phyloP scores from a whole-genome alignment of 2,888 invertebrate species.

The Sisyra terminalis region DNA sequence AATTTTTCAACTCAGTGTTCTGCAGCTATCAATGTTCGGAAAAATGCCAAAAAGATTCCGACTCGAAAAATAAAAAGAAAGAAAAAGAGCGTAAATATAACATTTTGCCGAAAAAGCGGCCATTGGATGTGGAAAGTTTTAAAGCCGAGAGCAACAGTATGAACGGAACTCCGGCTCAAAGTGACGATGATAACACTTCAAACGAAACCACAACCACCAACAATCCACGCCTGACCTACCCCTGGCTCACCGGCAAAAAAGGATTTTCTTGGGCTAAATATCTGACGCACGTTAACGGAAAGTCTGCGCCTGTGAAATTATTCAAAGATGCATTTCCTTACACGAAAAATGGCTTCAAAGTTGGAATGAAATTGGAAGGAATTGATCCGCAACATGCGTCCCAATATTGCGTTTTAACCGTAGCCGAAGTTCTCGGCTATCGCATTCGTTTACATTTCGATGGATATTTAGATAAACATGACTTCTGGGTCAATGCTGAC shows the following conservation, averaged over 20 bases:
- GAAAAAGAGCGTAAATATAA: constrained; percentile 12
- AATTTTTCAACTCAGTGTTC: constrained; percentile 64
- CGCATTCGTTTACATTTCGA: constrained; percentile 81
- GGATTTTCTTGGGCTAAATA: constrained; percentile 68
- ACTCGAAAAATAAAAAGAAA: constrained; percentile 15
- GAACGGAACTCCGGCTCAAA: constrained; percentile 12
- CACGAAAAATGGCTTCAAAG: constrained; percentile 56
- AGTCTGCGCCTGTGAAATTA: constrained; percentile 57
- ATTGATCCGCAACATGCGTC: constrained; percentile 86
- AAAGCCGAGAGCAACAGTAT: constrained; percentile 18
- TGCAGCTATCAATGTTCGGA: constrained; percentile 56
- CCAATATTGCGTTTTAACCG: constrained; percentile 73
- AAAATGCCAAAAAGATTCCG: constrained; percentile 22
- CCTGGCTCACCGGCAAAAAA: constrained; percentile 53
- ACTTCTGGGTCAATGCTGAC: constrained; percentile 89
- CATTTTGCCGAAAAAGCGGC: constrained; percentile 19
- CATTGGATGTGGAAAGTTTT: constrained; percentile 18
- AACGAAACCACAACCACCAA: constrained; percentile 23
- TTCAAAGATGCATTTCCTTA: constrained; percentile 67
- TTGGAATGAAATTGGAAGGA: constrained; percentile 84
- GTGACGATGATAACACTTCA: constrained; percentile 21
- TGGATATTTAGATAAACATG: constrained; percentile 73
- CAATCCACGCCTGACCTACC: constrained; percentile 28
- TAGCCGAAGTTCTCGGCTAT: constrained; percentile 68
- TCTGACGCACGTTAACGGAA: constrained; percentile 52